phyloP scores from a whole-genome alignment of 35 echinoderm and acorn worm genomes.

The Apostichopus californicus region DNA sequence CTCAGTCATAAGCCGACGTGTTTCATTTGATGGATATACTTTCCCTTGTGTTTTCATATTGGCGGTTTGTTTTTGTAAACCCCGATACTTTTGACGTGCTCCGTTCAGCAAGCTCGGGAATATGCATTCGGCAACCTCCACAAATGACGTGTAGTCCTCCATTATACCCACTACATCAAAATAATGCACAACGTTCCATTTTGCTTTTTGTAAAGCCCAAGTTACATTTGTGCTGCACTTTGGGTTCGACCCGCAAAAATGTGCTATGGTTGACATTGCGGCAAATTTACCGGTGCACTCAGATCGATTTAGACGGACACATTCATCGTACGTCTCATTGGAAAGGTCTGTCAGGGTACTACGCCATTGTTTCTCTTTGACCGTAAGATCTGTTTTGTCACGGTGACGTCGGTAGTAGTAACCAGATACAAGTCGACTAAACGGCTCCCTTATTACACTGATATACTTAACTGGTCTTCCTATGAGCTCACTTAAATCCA shows the following conservation, averaged over 20 bases:
- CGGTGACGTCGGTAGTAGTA: constrained; percentile 32
- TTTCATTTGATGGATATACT: neutral
- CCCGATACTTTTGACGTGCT: neutral
- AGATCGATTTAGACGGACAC: constrained; percentile 5
- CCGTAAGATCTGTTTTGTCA: constrained; percentile 21
- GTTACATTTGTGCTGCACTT: neutral
- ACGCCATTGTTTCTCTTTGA: constrained; percentile 13
- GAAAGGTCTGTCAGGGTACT: neutral
- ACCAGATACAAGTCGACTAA: constrained; percentile 19
- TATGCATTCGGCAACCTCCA: constrained; percentile 2
- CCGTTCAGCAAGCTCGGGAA: neutral
- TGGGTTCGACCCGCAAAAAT: constrained; percentile 31
- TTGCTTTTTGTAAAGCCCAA: constrained; percentile 10
- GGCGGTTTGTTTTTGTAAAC: neutral
- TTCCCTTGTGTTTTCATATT: constrained; percentile 37
- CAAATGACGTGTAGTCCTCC: constrained; percentile 42
- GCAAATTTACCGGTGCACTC: neutral
- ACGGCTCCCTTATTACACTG: constrained; percentile 6
- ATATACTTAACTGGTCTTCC: constrained; percentile 18
- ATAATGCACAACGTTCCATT: constrained; percentile 20
- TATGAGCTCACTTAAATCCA: neutral
- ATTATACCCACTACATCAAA: constrained; percentile 30
- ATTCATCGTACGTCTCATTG: constrained; percentile 44
- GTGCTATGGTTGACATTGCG: constrained; percentile 26
- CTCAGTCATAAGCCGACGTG: neutral